Conservation (phyloP, 2,797 vertebrate species). For the Enteromius trimaculatus region DNA sequence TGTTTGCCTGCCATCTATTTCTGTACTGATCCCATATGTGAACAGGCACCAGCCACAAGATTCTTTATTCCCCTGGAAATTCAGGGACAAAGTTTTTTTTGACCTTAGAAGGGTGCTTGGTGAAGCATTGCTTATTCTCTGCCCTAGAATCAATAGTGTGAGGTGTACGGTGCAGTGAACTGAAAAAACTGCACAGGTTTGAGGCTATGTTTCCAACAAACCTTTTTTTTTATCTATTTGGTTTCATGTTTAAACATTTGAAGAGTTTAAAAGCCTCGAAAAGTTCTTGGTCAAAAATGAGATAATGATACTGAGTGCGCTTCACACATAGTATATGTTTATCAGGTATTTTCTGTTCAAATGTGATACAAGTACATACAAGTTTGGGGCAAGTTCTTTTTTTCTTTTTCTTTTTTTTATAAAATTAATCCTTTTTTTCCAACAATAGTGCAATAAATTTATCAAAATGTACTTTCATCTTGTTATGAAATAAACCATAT, state of each 20-base stretch:
- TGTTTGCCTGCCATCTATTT: slow-evolving; percentile 54
- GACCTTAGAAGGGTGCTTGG: slow-evolving; percentile 42
- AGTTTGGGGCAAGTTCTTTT: background rate
- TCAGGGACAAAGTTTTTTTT: slow-evolving; percentile 39
- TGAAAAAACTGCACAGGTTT: slow-evolving; percentile 15
- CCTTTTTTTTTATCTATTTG: slow-evolving; percentile 8
- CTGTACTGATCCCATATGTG: slow-evolving; percentile 59
- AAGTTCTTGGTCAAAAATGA: no score
- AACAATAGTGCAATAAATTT: background rate
- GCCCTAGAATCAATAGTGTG: slow-evolving; percentile 31
- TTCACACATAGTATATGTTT: no score
- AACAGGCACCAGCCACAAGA: slow-evolving; percentile 48
- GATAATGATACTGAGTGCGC: no score
- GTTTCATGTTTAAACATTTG: background rate
- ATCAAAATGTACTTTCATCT: background rate
- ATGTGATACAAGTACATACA: background rate
- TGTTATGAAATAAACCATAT: background rate
- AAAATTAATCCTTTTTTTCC: background rate
- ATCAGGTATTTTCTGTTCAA: no score
- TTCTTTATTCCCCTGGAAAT: slow-evolving; percentile 49
- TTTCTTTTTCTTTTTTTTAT: background rate
- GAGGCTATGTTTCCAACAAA: slow-evolving; percentile 3
- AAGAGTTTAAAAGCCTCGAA: no score
- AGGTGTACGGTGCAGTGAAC: slow-evolving; percentile 18
- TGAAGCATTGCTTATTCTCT: slow-evolving; percentile 44